Conservation (phyloP, 2,888 invertebrate species). For the Polymixis flavicincta region DNA sequence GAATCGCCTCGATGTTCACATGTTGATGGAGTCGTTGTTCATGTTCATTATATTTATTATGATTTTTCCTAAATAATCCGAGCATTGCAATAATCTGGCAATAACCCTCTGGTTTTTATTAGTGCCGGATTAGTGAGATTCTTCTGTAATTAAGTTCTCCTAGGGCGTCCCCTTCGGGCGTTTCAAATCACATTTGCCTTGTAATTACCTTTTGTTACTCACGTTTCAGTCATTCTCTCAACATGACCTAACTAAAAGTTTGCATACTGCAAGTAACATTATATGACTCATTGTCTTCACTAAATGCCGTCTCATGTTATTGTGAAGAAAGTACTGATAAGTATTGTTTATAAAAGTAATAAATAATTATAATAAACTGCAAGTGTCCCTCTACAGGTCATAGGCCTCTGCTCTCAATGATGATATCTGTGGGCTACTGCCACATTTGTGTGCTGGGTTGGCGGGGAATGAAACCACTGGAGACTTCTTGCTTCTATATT, state of each 20-base stretch:
- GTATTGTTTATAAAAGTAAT: slow-evolving; percentile 11
- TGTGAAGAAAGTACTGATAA: slow-evolving; percentile 23
- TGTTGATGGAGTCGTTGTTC: too few species aligned
- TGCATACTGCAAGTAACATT: not conserved
- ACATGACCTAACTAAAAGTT: not conserved
- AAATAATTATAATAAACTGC: slow-evolving; percentile 17
- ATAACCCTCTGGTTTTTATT: too few species aligned
- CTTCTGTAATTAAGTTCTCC: too few species aligned
- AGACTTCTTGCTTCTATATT: too few species aligned
- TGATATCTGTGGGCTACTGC: too few species aligned
- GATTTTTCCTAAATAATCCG: too few species aligned
- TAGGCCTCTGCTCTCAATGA: not conserved
- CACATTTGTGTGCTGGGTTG: too few species aligned
- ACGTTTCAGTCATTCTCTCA: not conserved
- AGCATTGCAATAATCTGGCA: too few species aligned
- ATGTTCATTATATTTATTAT: too few species aligned
- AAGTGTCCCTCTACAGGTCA: not conserved
- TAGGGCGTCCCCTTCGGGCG: not conserved
- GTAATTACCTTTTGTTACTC: not conserved
- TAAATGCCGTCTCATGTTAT: slow-evolving; percentile 3
- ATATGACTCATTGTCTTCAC: slow-evolving; percentile 9
- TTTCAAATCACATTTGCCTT: not conserved
- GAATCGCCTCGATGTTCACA: too few species aligned
- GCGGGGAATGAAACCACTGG: too few species aligned
- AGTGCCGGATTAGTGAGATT: too few species aligned